phyloP scores from a whole-genome alignment of 2,797 vertebrate species.

The Pitangus sulphuratus region DNA sequence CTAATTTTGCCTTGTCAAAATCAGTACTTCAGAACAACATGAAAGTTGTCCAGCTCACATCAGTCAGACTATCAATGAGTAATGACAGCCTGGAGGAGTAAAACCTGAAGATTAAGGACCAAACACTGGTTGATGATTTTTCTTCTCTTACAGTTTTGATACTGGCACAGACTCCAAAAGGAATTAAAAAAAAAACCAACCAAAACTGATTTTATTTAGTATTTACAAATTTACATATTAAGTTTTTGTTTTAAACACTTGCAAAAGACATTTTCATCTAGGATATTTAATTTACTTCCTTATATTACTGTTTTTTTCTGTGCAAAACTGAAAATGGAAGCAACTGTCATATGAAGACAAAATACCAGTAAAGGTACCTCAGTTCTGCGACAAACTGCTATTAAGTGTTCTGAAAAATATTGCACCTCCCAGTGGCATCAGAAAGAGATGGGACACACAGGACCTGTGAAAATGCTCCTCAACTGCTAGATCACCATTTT shows the following conservation, averaged over 20 bases:
- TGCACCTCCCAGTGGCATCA: accelerated
- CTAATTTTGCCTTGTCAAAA: slow-evolving; percentile 39
- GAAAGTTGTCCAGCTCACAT: slow-evolving; percentile 30
- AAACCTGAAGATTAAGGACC: neutral
- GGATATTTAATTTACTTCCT: slow-evolving; percentile 9
- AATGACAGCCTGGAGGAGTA: slow-evolving; percentile 27
- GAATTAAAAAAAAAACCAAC: accelerated
- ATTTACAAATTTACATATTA: neutral
- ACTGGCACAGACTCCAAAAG: neutral
- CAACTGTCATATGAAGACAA: neutral
- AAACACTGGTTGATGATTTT: neutral
- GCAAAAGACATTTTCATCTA: neutral
- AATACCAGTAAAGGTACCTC: neutral
- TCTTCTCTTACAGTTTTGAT: neutral
- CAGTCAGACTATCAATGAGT: neutral
- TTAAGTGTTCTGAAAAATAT: neutral
- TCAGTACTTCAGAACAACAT: neutral
- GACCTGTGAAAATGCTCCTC: neutral
- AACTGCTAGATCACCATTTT: neutral
- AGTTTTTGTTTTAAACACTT: neutral
- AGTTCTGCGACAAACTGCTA: neutral
- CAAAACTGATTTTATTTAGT: neutral
- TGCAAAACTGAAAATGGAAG: slow-evolving; percentile 1
- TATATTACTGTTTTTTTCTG: neutral
- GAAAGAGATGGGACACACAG: neutral